Percentiles rank a stretch among this genome's conserved stretches.
Conservation (phyloP, 1,140 invertebrate genomes). For the Liolophura sinensis region DNA sequence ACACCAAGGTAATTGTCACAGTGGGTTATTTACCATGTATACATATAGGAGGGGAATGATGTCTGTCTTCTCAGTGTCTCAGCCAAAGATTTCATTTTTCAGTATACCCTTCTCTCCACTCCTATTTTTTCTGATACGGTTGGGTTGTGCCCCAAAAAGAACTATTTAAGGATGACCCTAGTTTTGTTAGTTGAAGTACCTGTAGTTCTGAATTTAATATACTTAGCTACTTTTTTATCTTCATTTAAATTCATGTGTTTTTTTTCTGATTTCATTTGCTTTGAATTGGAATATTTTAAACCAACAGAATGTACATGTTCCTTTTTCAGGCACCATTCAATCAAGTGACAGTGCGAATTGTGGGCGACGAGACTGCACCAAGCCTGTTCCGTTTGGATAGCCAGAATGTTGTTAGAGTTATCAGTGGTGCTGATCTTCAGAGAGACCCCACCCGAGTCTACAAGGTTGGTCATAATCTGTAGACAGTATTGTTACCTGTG, state of each 20-base stretch:
- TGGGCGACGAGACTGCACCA: conserved; percentile 36
- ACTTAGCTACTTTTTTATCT: no score
- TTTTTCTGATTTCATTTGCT: no score
- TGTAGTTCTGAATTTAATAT: no score
- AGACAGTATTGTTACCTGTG: no score
- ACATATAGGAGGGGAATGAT: no score
- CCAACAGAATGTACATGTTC: not conserved
- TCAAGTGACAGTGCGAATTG: conserved; percentile 20
- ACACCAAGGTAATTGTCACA: conserved; percentile 1
- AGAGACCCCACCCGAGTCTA: conserved; percentile 15
- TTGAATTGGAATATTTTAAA: no score
- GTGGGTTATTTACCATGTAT: not conserved
- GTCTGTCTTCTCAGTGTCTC: conserved; percentile 3
- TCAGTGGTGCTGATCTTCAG: conserved; percentile 17
- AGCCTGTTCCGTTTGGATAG: conserved; percentile 78
- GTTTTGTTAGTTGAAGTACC: no score
- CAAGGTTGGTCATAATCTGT: conserved; percentile 24
- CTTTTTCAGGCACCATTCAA: conserved; percentile 35
- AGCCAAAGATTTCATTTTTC: conserved; percentile 2
- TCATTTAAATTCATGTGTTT: no score
- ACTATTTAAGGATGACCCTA: no score
- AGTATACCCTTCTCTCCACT: not conserved
- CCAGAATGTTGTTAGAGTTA: conserved; percentile 18
- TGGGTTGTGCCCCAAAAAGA: no score
- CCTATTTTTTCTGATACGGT: no score